Evolutionary conservation across 2,888 invertebrate species (phyloP).

Genomic region (Hemithea aestivaria): DNA sequence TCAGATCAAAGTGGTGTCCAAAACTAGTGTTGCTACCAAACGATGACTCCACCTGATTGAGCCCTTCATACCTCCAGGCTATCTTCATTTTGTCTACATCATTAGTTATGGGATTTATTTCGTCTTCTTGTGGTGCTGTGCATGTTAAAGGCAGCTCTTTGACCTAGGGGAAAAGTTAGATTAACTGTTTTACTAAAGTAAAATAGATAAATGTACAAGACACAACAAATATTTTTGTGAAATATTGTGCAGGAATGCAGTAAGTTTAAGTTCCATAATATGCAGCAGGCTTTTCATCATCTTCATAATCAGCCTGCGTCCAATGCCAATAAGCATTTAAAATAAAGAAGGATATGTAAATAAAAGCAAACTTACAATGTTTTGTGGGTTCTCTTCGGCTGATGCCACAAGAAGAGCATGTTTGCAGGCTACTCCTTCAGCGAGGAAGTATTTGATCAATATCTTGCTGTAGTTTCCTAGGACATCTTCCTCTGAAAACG

Average conservation of each 20-base stretch:
- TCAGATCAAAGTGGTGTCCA: constrained; percentile 91
- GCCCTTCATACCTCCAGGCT: constrained; percentile 93
- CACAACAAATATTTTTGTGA: too few species aligned
- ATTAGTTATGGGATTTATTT: constrained; percentile 38
- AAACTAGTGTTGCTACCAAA: constrained; percentile 74
- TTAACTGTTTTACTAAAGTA: not conserved
- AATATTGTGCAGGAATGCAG: too few species aligned
- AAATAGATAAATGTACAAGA: too few species aligned
- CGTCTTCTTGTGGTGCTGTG: constrained; percentile 60
- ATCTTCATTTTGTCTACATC: constrained; percentile 86
- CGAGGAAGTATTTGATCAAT: constrained; percentile 89
- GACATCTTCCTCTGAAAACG: constrained; percentile 91
- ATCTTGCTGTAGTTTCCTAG: constrained; percentile 87
- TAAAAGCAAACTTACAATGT: constrained; percentile 73
- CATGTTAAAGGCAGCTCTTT: constrained; percentile 76
- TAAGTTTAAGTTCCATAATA: too few species aligned
- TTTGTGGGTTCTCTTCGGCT: constrained; percentile 82
- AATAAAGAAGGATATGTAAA: not conserved
- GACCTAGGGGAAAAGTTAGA: constrained; percentile 57
- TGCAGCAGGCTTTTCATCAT: too few species aligned
- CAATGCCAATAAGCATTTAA: too few species aligned
- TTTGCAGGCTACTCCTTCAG: constrained; percentile 89
- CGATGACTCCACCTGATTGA: constrained; percentile 80
- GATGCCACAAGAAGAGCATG: constrained; percentile 87
- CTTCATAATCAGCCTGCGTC: too few species aligned